Conservation (phyloP, 1,140 invertebrate genomes). For the Dinoponera quadriceps region DNA sequence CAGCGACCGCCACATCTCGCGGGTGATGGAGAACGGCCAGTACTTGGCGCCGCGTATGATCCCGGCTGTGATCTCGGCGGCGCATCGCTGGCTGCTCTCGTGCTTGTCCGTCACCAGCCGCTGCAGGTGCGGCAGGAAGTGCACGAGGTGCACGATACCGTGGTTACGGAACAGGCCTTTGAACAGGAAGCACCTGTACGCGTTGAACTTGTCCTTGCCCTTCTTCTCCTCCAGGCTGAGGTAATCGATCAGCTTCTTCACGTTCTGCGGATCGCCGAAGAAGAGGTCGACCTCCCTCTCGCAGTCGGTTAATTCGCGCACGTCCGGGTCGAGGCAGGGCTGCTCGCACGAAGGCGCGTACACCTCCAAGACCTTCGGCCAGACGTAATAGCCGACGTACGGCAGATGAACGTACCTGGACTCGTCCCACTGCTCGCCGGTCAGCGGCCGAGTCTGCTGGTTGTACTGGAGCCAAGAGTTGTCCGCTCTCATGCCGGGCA, state of each 20-base stretch:
- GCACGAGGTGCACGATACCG: slow-evolving; percentile 88
- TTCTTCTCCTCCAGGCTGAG: slow-evolving; percentile 95
- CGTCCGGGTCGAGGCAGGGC: slow-evolving; percentile 85
- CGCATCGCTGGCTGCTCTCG: slow-evolving; percentile 93
- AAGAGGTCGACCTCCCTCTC: slow-evolving; percentile 90
- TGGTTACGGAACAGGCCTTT: slow-evolving; percentile 93
- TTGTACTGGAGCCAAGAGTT: slow-evolving; percentile 92
- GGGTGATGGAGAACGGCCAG: slow-evolving; percentile 91
- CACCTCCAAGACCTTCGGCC: slow-evolving; percentile 90
- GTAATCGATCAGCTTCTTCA: slow-evolving; percentile 91
- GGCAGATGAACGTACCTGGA: slow-evolving; percentile 89
- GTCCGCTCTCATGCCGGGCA: slow-evolving; percentile 87
- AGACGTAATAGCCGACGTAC: slow-evolving; percentile 92
- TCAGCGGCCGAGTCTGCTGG: slow-evolving; percentile 86
- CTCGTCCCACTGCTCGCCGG: slow-evolving; percentile 91
- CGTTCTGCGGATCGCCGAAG: slow-evolving; percentile 89
- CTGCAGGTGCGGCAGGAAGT: slow-evolving; percentile 89
- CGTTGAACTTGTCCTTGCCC: slow-evolving; percentile 92
- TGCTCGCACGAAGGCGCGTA: slow-evolving; percentile 89
- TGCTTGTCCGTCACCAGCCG: slow-evolving; percentile 89
- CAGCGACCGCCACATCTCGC: slow-evolving; percentile 87
- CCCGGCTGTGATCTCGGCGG: slow-evolving; percentile 92
- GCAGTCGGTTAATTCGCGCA: slow-evolving; percentile 85
- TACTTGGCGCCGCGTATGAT: slow-evolving; percentile 93
- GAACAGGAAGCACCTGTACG: slow-evolving; percentile 89